These are phyloP conservation scores for Bugula neritina DNA, from an alignment of 2,888 invertebrate genomes.

Conservation along the genomic window DNA sequence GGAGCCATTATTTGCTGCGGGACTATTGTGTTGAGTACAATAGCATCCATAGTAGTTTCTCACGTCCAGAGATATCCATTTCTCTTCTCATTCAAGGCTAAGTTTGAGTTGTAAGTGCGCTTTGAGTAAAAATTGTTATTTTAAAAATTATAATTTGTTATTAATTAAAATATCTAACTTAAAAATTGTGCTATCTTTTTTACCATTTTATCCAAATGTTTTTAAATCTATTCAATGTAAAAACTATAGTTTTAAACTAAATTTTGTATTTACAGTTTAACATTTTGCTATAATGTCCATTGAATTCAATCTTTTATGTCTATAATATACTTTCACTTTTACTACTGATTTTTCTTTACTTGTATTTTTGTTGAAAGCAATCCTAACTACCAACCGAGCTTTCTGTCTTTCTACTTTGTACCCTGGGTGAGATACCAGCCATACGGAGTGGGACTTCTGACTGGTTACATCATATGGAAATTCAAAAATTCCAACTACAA, in stretches of 20 bases:
- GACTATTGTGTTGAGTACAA: not conserved
- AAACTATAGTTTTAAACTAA: no score
- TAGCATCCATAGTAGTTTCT: not conserved
- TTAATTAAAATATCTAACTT: not conserved
- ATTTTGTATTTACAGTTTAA: no score
- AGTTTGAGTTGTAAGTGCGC: not conserved
- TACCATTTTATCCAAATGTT: no score
- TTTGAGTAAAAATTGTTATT: no score
- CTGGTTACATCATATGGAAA: conserved; percentile 5
- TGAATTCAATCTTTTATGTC: no score
- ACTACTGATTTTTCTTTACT: no score
- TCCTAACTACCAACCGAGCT: not conserved
- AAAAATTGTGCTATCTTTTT: no score
- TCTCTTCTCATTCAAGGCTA: not conserved
- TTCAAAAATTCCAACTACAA: not conserved
- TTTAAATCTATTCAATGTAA: no score
- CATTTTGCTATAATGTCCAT: no score
- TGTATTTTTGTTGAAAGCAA: not conserved
- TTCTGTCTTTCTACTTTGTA: not conserved
- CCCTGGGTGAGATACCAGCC: conserved; percentile 9
- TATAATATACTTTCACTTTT: no score
- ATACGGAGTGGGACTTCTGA: conserved; percentile 5
- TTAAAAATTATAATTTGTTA: no score
- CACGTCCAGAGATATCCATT: not conserved
- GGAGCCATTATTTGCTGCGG: not conserved